These are phyloP conservation scores for Siniperca chuatsi DNA, from an alignment of 2,113 vertebrate species.

Conservation along the genomic window DNA sequence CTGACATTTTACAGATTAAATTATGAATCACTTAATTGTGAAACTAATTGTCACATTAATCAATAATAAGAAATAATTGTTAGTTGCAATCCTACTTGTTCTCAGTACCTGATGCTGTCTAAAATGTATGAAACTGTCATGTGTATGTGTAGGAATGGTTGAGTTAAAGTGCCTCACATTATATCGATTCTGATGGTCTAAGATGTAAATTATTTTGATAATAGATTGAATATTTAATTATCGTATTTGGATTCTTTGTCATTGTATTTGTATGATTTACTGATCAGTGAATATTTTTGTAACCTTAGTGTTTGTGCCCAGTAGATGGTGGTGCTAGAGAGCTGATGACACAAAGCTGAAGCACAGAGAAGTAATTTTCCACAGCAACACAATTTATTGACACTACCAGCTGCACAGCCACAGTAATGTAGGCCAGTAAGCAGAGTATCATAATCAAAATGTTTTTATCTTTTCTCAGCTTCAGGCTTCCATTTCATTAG, in stretches of 20 bases:
- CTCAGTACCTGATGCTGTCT: background rate
- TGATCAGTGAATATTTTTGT: background rate
- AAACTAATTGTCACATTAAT: background rate
- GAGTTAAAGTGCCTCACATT: background rate
- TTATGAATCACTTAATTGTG: background rate
- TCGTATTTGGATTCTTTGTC: background rate
- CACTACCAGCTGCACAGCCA: background rate
- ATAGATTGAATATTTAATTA: background rate
- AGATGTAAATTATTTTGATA: background rate
- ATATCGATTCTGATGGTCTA: background rate
- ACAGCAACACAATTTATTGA: slow-evolving; percentile 3
- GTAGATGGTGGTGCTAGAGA: slow-evolving; percentile 54
- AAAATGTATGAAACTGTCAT: background rate
- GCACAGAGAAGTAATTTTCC: slow-evolving; percentile 16
- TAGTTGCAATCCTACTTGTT: background rate
- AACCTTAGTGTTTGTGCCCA: slow-evolving; percentile 13
- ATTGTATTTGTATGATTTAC: background rate
- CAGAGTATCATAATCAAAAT: background rate
- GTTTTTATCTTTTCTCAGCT: background rate
- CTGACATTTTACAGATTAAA: background rate
- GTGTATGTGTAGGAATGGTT: background rate
- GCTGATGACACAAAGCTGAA: background rate
- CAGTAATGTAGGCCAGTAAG: background rate
- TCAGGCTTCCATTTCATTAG: background rate
- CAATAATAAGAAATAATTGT: background rate